phyloP scores from a whole-genome alignment of 2,113 vertebrate genomes.

The Halichoerus grypus region DNA sequence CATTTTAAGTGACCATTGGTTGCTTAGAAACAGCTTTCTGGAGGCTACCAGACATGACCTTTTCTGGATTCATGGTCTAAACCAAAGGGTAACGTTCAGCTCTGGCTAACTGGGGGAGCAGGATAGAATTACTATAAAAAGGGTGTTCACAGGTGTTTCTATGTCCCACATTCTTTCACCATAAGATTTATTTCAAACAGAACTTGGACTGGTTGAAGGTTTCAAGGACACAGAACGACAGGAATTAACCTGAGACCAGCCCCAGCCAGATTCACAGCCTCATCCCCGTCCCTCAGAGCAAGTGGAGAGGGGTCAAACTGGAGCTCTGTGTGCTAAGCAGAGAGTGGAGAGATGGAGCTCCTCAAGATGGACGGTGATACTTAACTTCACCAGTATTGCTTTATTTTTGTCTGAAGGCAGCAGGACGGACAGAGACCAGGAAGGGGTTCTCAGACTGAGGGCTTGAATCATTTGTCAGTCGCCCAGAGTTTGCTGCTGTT shows the following conservation, averaged over 20 bases:
- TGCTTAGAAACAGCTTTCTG: neutral
- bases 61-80: neutral
- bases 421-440: too few species aligned
- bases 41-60: neutral
- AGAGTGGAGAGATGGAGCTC: neutral
- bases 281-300: neutral
- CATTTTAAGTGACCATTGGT: neutral
- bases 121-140: neutral
- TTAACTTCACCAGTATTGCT: neutral
- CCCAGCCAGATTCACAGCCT: neutral
- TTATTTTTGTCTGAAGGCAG: neutral
- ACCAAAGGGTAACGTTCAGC: neutral
- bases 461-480: neutral
- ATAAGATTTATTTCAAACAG: neutral
- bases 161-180: neutral
- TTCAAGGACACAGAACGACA: neutral
- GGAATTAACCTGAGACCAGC: neutral
- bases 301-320: neutral
- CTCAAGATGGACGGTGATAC: rapidly evolving
- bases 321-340: neutral
- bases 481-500: neutral
- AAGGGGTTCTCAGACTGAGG: neutral
- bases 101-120: neutral
- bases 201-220: neutral
- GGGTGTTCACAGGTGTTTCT: neutral